Base-by-base conservation (phyloP, 1,140 invertebrate genomes). In the Lithobius niger region DNA sequence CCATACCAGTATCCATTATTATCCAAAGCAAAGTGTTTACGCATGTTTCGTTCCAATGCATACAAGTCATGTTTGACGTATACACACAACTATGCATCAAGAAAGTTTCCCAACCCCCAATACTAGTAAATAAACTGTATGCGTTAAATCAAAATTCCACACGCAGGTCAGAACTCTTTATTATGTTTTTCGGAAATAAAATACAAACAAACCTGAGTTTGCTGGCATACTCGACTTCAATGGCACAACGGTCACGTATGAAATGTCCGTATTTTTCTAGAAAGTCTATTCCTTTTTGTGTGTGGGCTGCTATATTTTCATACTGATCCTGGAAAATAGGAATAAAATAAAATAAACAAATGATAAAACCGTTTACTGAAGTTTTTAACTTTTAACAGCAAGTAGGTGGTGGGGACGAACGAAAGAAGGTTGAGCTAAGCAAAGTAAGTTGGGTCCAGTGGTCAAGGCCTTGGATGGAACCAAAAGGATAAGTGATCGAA, bases 221-320 rank as follows among this genome's bases (percentile, higher is more conserved):
- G 53, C 78, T 77, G 59, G 95, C 94, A 77, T 98, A 97, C 77
- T 97, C 94, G 65, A 84, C 79, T 78, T 98, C 95, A 74, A 97
- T 95, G 55, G 79, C 76, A 70, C 90, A 90, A 66, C 94, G 74
- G 67, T 98, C 94, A 61, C 90, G 84, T 50, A 97, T 81, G 67
- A 97, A 97, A 70, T 89, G 85, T 58, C 86, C 86, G 78, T 88
- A 96, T 74, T 82, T 84, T 69, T 98, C 95, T 69, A 97, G 78
- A 75, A 97, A 96, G 63, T 97, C 94, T 65, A 97, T 95, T 66
- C 95, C 94, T 76, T 92, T 95, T 69, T 93, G 84, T 63, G 95
- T 97, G 74, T 97, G 93, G 61, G 80, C 74, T 63, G 89, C 84
- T 70, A 98, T 80, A 77, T 90, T 91, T 66, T 97, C 92, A 77